Evolutionary conservation across 2,888 invertebrate species (phyloP), one percentile per base, ranked within the genome.

Genomic region (Sisyra terminalis): DNA sequence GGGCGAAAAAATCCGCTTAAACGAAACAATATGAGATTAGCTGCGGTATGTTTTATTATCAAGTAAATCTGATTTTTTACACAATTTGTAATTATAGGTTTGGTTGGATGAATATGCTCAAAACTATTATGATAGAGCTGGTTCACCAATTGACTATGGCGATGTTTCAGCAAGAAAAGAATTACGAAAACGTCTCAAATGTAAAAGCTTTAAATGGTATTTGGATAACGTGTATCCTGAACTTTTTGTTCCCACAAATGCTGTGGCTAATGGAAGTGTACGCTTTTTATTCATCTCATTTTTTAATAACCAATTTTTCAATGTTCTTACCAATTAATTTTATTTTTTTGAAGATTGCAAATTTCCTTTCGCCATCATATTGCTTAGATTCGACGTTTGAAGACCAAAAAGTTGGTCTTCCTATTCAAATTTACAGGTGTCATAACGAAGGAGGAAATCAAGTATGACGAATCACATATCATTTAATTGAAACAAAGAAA

Each of bases 181-280:
- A 40, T 67, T 99, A 50, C 73, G 98, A 55, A 70, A 85, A 51
- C 76, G 80, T 46, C 71, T 98, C 43, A 74, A 82, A 40, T 99
- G 98, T 69, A 94, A 97, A 67, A 80, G 81, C 44, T 99, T 99
- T 71, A 86, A 88, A 61, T 99, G 98, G 98, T 98, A 90, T 66
- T 71, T 99, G 64, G 89, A 94, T 63, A 96, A 84, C 60, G 78
- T 99, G 52, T 99, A 94, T 65, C 98, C 98, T 2, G 98, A 99
- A 65, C 71, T 98, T 45, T 98, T 99, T 61, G 90, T 99, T 56
- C 98, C 98, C 18, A 94, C 94, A 46, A 93, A 96, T 56, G 89
- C 97, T 2, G 82, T 97, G 3, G 96, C 94, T 43, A 87, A 85
- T 51, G 98, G 98, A 66, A 97, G 97, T 89, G 97, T 98, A 72